Base-by-base conservation (phyloP, 2,113 vertebrate species). In the Ictalurus punctatus region DNA sequence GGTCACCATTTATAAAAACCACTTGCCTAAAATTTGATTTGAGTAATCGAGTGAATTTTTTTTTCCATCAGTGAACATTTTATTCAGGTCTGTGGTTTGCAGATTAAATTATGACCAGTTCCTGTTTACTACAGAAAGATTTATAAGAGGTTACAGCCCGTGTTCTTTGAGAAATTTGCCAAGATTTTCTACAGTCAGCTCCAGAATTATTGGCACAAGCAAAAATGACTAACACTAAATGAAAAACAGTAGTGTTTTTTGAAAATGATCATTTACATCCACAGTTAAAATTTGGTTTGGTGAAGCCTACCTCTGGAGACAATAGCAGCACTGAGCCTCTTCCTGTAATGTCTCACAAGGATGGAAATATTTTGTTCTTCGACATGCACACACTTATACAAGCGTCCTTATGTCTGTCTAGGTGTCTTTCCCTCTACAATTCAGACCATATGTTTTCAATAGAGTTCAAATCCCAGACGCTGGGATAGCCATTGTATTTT, bases 41-140 rank as follows among this genome's bases (percentile, higher is more conserved):
- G 44, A 82, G 34, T 17, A 27, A 37, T 14, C 30, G 16, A 30
- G 4, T 34, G 6, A 17, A 56, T 71, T 73, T 54, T 34, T 73
- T 34, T 30, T 44, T 65, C 8, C n/a, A 52, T 2, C 30, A 23
- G n/a, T 23, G 79, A 81, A 81, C 54, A 83, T 61, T 83, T 83
- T 23, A 56, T 83, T 83, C 30, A 78, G 25, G 14, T 40, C 34
- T 44, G 23, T n/a, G 54, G 52, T 37, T 76, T 34, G 9, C 52
- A 34, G 12, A 37, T 73, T 85, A n/a, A 71, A 30, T 69, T 69
- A 52, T 69, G 61, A 56, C 76, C 86, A 54, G 78, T 82, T 83
- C 65, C 21, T 37, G 30, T 81, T 67, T 30, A 54, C 76, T 81
- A 10, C 61, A 87, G 30, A 63, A 67, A 69, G 9, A 87, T 67